Evolutionary conservation across 2,888 invertebrate genomes (phyloP).

Genomic region (Cephus nigrinus): DNA sequence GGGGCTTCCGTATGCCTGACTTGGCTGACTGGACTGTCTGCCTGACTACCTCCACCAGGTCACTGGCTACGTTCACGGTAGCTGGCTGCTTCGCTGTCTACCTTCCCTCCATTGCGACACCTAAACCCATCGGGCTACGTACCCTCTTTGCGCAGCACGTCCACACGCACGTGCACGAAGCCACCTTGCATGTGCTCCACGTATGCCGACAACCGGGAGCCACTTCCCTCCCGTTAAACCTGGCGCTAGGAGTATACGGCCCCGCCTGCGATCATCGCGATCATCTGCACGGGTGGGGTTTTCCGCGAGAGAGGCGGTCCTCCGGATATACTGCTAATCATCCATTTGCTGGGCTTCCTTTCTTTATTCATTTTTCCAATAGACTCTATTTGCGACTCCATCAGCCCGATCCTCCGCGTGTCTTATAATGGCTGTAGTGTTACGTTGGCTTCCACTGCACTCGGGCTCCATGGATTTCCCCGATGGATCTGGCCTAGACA

Average conservation of each 20-base stretch:
- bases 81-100: background rate
- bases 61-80: slow-evolving; percentile 2
- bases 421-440: background rate
- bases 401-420: background rate
- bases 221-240: background rate
- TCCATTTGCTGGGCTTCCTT: slow-evolving; percentile 2
- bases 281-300: background rate
- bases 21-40: slow-evolving; percentile 2
- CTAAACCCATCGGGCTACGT: background rate
- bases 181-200: slow-evolving; percentile 28
- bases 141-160: slow-evolving; percentile 29
- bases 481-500: background rate
- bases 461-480: background rate
- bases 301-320: slow-evolving; percentile 10
- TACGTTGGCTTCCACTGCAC: background rate
- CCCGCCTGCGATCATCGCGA: slow-evolving; percentile 13
- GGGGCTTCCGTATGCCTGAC: slow-evolving; percentile 1
- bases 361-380: background rate
- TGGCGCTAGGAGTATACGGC: slow-evolving; percentile 13
- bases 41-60: background rate
- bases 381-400: background rate
- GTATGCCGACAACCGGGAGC: background rate
- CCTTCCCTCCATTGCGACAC: background rate
- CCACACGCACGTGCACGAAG: slow-evolving; percentile 37
- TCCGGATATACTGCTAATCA: background rate